Percentiles rank a stretch among this genome's conserved stretches.
Evolutionary conservation across 2,797 vertebrate genomes (phyloP).

Genomic region (Galago senegalensis): DNA sequence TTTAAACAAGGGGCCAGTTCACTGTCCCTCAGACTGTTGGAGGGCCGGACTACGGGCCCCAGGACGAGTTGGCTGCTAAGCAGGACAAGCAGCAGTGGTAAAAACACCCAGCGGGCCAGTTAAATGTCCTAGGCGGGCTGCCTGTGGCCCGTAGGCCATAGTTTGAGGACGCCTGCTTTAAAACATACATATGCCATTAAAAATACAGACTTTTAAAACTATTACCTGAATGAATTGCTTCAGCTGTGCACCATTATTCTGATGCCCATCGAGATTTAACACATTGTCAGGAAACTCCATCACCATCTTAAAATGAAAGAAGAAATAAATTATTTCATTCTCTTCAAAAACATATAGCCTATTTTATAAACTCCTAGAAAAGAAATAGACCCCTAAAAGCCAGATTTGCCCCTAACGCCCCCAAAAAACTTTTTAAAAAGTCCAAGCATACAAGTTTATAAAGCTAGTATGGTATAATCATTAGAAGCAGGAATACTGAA

Average conservation of each 20-base stretch:
- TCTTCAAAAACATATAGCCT: conserved; percentile 56
- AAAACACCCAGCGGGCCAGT: too few species aligned
- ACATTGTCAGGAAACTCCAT: conserved; percentile 98
- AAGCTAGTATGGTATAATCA: conserved; percentile 36
- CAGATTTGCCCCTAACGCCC: background rate
- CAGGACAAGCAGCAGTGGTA: too few species aligned
- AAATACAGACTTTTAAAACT: conserved; percentile 64
- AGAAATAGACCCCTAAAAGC: conserved; percentile 44
- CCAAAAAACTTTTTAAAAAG: background rate
- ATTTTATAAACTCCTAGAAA: conserved; percentile 43
- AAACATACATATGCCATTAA: conserved; percentile 23
- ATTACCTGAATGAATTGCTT: conserved; percentile 97
- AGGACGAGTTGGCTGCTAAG: too few species aligned
- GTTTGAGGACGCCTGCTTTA: background rate
- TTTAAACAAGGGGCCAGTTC: too few species aligned
- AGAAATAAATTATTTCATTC: conserved; percentile 51
- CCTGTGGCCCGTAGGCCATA: too few species aligned
- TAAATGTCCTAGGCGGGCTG: too few species aligned
- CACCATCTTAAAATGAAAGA: conserved; percentile 94
- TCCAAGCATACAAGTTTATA: conserved; percentile 29
- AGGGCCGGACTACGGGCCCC: too few species aligned
- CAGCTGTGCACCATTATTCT: conserved; percentile 93
- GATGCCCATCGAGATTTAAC: conserved; percentile 94
- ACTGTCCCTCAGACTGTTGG: too few species aligned
- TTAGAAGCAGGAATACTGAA: background rate